Evolutionary conservation across 2,797 vertebrate genomes (phyloP).

Genomic region (Sciurus carolinensis): DNA sequence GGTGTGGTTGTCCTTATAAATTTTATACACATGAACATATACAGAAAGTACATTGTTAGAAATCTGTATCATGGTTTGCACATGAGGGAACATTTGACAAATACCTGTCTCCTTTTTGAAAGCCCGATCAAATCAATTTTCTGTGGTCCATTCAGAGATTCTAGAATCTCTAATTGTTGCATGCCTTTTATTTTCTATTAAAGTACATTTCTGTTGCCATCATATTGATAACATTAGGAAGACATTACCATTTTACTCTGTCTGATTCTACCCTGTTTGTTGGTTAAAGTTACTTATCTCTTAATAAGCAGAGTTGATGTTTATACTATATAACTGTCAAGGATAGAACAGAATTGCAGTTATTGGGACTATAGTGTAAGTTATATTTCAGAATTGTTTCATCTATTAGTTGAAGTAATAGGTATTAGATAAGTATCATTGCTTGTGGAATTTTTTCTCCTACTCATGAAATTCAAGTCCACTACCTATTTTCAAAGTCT

Average conservation of each 20-base stretch:
- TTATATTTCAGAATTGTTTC: not conserved
- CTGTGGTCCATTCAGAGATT: not conserved
- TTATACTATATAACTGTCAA: not conserved
- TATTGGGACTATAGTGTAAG: not conserved
- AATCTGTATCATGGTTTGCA: not conserved
- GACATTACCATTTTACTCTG: not conserved
- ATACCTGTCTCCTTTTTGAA: constrained; percentile 23
- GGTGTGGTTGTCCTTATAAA: not conserved
- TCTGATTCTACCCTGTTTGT: constrained; percentile 39
- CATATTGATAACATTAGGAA: not conserved
- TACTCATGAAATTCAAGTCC: not conserved
- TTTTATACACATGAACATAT: not conserved
- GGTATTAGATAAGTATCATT: not conserved
- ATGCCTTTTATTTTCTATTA: not conserved
- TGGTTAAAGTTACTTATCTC: not conserved
- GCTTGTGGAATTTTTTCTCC: not conserved
- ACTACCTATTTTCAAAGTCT: constrained; percentile 43
- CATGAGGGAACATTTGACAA: not conserved
- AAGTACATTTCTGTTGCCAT: not conserved
- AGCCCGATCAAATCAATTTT: not conserved
- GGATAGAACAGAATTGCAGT: not conserved
- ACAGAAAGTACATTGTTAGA: not conserved
- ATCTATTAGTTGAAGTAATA: not conserved
- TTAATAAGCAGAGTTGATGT: not conserved
- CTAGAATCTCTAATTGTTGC: not conserved